A percentile compares a stretch with the other conserved stretches of the same genome.
phyloP scores from a whole-genome alignment of 2,113 vertebrate genomes.

The Rhinoptilus africanus region DNA sequence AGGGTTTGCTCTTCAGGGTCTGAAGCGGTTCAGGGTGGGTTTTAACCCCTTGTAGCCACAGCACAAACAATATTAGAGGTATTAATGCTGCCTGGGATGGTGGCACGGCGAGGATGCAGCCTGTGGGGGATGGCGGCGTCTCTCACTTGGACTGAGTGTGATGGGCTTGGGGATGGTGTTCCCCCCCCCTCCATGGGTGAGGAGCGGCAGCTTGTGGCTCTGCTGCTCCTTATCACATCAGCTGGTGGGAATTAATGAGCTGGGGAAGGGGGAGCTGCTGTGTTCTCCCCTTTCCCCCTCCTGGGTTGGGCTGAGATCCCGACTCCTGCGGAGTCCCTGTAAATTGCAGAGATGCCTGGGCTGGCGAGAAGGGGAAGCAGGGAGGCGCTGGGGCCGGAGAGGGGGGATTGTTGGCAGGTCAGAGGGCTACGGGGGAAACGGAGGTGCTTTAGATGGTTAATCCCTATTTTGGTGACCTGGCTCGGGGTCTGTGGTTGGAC shows the following conservation, averaged over 20 bases:
- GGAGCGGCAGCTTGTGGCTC: neutral
- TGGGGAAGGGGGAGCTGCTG: neutral
- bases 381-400: accelerated
- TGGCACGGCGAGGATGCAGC: neutral
- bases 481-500: neutral
- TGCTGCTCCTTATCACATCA: slow-evolving; percentile 12
- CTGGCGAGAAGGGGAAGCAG: neutral
- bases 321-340: accelerated
- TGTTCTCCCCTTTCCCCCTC: no score
- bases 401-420: neutral
- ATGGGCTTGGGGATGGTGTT: neutral
- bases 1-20: neutral
- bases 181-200: neutral
- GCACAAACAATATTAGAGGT: accelerated
- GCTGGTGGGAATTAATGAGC: slow-evolving; percentile 31
- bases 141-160: neutral
- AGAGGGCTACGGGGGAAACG: no score
- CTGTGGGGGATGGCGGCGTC: neutral
- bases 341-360: neutral
- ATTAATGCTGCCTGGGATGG: no score
- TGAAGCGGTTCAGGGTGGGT: neutral
- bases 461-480: neutral
- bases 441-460: neutral
- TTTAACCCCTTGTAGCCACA: neutral
- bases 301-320: neutral